Base-by-base conservation (phyloP, 2,888 invertebrate genomes). In the Lobophora halterata region DNA sequence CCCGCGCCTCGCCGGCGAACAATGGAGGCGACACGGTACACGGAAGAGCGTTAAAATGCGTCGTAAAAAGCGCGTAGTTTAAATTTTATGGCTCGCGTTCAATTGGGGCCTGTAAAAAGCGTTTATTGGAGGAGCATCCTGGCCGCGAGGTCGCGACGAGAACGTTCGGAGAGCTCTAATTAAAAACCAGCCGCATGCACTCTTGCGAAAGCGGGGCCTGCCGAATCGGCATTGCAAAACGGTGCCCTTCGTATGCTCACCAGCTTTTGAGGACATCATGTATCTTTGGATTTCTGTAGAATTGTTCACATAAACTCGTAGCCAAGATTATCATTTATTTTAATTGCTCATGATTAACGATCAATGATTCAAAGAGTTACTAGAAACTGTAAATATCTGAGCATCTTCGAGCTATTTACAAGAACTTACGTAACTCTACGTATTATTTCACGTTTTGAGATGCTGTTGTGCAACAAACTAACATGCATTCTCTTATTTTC, bases 21-120 rank as follows among this genome's bases (percentile, higher is more conserved):
- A 82, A 85, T 82, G 63, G 77, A 57, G 55, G 58, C 60, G 66
- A 66, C 66, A 61, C 67, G 73, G 64, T 65, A 78, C 74, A 63
- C 83, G 85, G 83, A 85, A 86, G 78, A 77, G 62, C 66, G 74
- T 78, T 74, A 71, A 77, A 79, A 76, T 65, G 56, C 63, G 69
- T 85, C 83, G 77, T 86, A 81, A 87, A 83, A 81, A 82, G 68
- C 70, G 72, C 74, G 71, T 79, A 79, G 78, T 86, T 80, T 78
- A 62, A 82, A 80, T 83, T 86, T 87, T 83, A 86, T 79, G 70
- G 70, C 73, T 60, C 60, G 65, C 69, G 73, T 82, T 79, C 85
- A 85, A 86, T 86, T 86, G 86, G 71, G 74, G 82, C 71, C 70
- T 77, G 81, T 86, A 86, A 86, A 86, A 85, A 73, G 66, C 70